phyloP scores from a whole-genome alignment of 2,113 vertebrate species.

The Poicephalus meyeri region DNA sequence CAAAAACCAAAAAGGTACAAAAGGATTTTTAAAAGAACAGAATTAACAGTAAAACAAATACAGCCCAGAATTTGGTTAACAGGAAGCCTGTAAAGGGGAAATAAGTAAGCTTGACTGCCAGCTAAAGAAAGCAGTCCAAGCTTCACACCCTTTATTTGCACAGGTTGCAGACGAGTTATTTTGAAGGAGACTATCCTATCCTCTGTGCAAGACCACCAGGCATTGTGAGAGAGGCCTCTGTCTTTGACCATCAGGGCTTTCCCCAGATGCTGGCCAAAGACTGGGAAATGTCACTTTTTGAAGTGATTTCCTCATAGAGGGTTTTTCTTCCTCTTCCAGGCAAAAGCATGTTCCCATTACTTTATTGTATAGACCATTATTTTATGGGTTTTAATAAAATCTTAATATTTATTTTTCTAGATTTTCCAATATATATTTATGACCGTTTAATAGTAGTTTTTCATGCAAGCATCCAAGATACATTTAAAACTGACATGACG shows the following conservation, averaged over 20 bases:
- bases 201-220: neutral
- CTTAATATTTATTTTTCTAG: neutral
- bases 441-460: neutral
- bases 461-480: neutral
- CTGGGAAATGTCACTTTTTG: neutral
- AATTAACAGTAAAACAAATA: neutral
- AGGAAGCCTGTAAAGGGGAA: neutral
- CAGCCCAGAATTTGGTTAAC: neutral
- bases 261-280: neutral
- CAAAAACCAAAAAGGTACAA: neutral
- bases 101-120: neutral
- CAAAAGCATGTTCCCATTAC: neutral
- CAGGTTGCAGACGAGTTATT: neutral
- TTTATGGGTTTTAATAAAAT: neutral
- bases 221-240: neutral
- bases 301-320: neutral
- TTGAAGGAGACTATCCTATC: neutral
- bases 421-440: neutral
- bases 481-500: neutral
- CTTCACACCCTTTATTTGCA: neutral
- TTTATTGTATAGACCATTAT: neutral
- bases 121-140: neutral
- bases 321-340: neutral
- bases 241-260: neutral
- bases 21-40: neutral